Base-by-base conservation (phyloP, 2,888 invertebrate genomes). In the Melinaea menophilus region DNA sequence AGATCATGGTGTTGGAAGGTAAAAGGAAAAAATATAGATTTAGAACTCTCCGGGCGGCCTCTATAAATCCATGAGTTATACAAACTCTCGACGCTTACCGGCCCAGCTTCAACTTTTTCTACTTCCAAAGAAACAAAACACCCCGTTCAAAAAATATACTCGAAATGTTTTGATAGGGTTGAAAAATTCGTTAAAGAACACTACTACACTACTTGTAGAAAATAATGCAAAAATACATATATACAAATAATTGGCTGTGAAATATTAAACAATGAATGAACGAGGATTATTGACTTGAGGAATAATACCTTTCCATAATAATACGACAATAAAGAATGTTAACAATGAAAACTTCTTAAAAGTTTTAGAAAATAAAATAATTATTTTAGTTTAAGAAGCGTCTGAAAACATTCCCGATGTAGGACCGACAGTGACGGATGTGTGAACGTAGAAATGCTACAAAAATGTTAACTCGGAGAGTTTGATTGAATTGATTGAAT, bases 31-130 rank as follows among this genome's bases (percentile, higher is more conserved):
- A 67, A 72, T 70, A 80, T 75, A 75, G 79, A 79, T 78, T 77
- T 74, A 72, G 73, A 79, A 77, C 77, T 78, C 79, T 70, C 74
- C 73, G 68, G 75, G 77, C 73, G 72, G 71, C 75, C 73, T 69
- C 79, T 73, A 80, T 82, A 84, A 81, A 83, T 82, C 77, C 73
- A 66, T 62, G 72, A 74, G 73, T 73, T 73, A 75, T 74, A 74
- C 71, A 68, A 73, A 72, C 72, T 75, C 56, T 66, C 66, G 45
- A 59, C 62, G 60, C 62, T 45, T 65, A 69, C 67, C 64, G 64
- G 59, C 63, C 45, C 55, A 56, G 62, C 68, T 70, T 63, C 55
- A 63, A 68, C 63, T 65, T 69, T 66, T 55, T 61, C 62, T 59
- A 63, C 59, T 62, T 62, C 34, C 55, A 58, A 58, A 63, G 66